Conservation (phyloP, 2,888 invertebrate species). For the Saturnia japonica region DNA sequence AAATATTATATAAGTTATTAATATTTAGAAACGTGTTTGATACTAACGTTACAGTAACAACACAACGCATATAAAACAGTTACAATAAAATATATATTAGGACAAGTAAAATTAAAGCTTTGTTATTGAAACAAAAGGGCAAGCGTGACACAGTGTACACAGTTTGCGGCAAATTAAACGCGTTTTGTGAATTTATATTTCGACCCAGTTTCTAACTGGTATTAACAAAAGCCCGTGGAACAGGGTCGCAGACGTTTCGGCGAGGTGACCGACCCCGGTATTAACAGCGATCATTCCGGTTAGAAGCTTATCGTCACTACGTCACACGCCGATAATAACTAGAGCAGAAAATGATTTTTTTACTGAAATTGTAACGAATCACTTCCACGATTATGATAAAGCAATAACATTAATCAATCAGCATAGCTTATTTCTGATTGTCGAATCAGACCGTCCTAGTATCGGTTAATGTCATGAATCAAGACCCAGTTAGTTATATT, state of each 20-base stretch:
- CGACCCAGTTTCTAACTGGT: constrained; percentile 56
- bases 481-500: no score
- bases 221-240: constrained; percentile 58
- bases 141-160: constrained; percentile 18
- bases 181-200: constrained; percentile 28
- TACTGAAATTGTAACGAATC: constrained; percentile 39
- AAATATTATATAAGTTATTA: neutral
- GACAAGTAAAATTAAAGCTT: constrained; percentile 14
- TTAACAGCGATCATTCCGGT: constrained; percentile 65
- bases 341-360: constrained; percentile 60
- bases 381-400: neutral
- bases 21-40: constrained; percentile 1
- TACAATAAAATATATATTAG: neutral
- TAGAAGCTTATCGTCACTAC: constrained; percentile 54
- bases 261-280: constrained; percentile 74
- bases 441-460: neutral
- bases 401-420: neutral
- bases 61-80: neutral
- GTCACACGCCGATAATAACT: constrained; percentile 46
- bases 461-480: neutral
- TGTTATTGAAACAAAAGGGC: constrained; percentile 23
- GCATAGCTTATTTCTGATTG: neutral
- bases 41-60: neutral
- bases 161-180: constrained; percentile 23
- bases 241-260: constrained; percentile 68